Base-by-base conservation (phyloP, 2,797 vertebrate genomes). In the Etheostoma nigrum region DNA sequence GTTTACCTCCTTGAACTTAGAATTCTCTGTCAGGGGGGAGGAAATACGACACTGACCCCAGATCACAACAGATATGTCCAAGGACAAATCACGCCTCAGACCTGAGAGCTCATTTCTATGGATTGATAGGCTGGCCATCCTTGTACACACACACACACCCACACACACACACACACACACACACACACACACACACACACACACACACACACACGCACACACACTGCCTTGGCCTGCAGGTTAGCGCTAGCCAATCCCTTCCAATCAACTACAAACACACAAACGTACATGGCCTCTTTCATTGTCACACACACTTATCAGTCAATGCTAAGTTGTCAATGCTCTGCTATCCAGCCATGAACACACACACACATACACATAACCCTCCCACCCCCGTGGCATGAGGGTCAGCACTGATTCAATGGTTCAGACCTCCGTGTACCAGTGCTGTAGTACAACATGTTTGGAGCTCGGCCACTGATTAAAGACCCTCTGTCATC, bases 401-500 rank as follows among this genome's bases (percentile, higher is more conserved):
- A 83, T 33, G 78, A 66, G 87, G 86, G 86, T 83, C 85, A 86
- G 23, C 13, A 0, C 30, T 48, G 74, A 82, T 81, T 81, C 13
- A 5, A 67, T 30, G 64, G 83, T 78, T 81, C 36, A 86, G 87
- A 72, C 75, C 77, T 13, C 74, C 23, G 2, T 23, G 19, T 59
- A 47, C 57, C 67, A 40, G 27, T 36, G 18, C 78, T 81, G 88
- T 87, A 80, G 82, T 87, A 83, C 85, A 88, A 69, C 82, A 77
- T 91, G 86, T 92, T 90, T 88, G 87, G 89, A 84, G 89, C 85
- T 79, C 47, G 72, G 88, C 84, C 76, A 27, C 88, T 93, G 91
- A 94, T 94, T 94, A 93, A 93, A 94, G 92, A 92, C 85, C 84
- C 74, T 76, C 77, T 59, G 90, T 85, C 90, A 91, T 93, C 92